phyloP scores from a whole-genome alignment of 1,140 invertebrate species.

The Calliopsis andreniformis region DNA sequence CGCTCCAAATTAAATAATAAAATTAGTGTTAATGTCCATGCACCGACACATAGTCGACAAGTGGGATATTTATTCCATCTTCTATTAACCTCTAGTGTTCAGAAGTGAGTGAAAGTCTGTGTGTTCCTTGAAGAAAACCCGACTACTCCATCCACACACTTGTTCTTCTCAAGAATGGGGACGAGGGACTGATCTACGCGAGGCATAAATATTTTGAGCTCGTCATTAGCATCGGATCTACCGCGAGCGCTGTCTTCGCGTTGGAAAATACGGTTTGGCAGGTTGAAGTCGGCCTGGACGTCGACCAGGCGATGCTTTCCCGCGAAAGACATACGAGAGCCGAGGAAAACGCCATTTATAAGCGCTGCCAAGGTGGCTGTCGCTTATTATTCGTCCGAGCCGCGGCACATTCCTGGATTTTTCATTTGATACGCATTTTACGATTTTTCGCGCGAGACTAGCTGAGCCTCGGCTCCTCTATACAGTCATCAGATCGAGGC shows the following conservation, averaged over 20 bases:
- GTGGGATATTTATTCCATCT: too few relatives aligned
- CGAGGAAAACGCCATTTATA: constrained; percentile 60
- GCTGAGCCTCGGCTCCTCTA: constrained; percentile 40
- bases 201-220: constrained; percentile 16
- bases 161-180: too few relatives aligned
- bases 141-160: too few relatives aligned
- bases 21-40: too few relatives aligned
- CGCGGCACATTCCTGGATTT: constrained; percentile 64
- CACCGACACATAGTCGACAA: too few relatives aligned
- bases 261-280: constrained; percentile 39
- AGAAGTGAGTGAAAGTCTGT: too few relatives aligned
- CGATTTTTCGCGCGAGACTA: constrained; percentile 63
- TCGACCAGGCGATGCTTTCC: constrained; percentile 37
- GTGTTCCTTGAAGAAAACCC: too few relatives aligned
- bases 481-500: constrained; percentile 68
- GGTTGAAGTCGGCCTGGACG: constrained; percentile 33
- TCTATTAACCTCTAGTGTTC: too few relatives aligned
- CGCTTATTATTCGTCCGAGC: constrained; percentile 58
- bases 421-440: constrained; percentile 70
- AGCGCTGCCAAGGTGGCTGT: constrained; percentile 52
- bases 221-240: constrained; percentile 39
- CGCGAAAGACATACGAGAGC: constrained; percentile 50
- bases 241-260: not conserved
- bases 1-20: too few relatives aligned
- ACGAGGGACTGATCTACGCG: not conserved